Conservation (phyloP, 2,113 vertebrate genomes). For the Delphinus delphis region DNA sequence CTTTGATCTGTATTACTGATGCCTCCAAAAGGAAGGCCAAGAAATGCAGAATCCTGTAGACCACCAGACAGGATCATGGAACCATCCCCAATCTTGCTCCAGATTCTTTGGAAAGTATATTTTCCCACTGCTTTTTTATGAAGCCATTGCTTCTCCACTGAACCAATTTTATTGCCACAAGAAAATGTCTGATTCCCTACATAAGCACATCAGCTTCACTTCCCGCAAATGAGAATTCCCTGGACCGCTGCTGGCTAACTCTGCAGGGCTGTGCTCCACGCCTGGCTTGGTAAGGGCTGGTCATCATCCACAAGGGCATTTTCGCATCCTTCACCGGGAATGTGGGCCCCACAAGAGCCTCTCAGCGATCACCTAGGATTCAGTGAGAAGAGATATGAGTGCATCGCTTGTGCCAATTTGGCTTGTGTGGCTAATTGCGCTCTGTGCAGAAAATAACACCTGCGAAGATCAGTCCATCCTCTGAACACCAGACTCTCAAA, state of each 20-base stretch:
- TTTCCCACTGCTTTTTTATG: background rate
- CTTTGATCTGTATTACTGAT: background rate
- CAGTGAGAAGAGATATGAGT: background rate
- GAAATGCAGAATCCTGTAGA: background rate
- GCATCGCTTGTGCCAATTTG: constrained; percentile 50
- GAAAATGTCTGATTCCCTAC: background rate
- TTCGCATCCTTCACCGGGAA: background rate
- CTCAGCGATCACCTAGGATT: background rate
- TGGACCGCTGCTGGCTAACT: background rate
- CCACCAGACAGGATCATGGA: background rate
- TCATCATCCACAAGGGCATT: background rate
- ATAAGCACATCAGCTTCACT: background rate
- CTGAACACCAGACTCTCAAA: constrained; percentile 76
- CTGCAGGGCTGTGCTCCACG: background rate
- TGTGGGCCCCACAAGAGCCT: background rate
- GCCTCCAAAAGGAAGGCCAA: background rate
- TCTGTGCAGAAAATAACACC: constrained; percentile 66
- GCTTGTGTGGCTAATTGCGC: constrained; percentile 71
- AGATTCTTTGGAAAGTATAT: background rate
- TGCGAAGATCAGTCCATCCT: constrained; percentile 76
- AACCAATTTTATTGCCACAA: background rate
- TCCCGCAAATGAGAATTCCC: background rate
- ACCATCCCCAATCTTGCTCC: background rate
- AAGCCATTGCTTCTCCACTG: background rate
- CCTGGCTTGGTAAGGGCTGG: background rate